Evolutionary conservation across 2,797 vertebrate species (phyloP).

Genomic region (Ispidina lecontei): DNA sequence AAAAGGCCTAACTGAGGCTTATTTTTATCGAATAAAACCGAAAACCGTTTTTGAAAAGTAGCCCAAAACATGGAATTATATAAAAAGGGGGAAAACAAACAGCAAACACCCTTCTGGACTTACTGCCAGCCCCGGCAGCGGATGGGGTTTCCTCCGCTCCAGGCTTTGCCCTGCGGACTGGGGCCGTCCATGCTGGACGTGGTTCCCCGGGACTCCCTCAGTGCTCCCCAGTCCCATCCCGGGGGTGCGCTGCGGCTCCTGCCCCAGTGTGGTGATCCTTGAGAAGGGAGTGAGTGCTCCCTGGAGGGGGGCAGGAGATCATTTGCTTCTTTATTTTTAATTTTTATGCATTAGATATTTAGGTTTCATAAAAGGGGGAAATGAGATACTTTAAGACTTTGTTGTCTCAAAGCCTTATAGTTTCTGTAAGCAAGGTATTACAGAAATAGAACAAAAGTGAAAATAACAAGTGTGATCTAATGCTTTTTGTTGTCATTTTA

Average conservation of each 20-base stretch:
- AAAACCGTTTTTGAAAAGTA: rapidly evolving
- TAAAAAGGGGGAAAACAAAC: not conserved
- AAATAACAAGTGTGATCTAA: too few relatives aligned
- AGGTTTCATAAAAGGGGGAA: not conserved
- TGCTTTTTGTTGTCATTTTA: not conserved
- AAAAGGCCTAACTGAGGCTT: not conserved
- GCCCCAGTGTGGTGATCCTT: not conserved
- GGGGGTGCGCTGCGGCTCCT: too few relatives aligned
- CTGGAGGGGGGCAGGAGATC: not conserved
- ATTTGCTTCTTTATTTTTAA: too few relatives aligned
- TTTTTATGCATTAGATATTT: not conserved
- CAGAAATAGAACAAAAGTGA: not conserved
- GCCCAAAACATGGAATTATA: rapidly evolving
- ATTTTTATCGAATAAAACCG: not conserved
- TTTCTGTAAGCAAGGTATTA: not conserved
- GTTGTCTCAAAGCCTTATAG: not conserved
- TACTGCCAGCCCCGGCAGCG: too few relatives aligned
- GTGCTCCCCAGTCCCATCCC: too few relatives aligned
- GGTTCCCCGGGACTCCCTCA: too few relatives aligned
- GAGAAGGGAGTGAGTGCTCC: not conserved
- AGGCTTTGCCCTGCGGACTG: too few relatives aligned
- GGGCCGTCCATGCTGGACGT: too few relatives aligned
- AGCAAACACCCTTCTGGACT: not conserved
- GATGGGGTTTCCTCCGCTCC: too few relatives aligned
- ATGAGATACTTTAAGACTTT: not conserved